Evolutionary conservation across 2,888 invertebrate genomes (phyloP), one percentile per base, ranked within the genome.

Genomic region (Ptychoptera contaminata): DNA sequence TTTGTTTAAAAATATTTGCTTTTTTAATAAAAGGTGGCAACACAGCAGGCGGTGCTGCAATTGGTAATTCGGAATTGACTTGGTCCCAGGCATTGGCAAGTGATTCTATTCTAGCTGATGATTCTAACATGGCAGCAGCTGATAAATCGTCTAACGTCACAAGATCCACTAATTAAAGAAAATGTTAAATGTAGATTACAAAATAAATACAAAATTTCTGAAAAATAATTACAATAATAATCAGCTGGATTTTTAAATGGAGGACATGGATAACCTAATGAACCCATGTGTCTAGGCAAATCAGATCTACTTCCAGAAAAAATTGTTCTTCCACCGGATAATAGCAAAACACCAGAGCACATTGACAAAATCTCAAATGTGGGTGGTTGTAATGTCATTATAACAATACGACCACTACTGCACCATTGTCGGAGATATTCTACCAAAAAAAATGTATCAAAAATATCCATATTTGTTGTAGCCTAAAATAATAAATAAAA

Each of bases 171-270:
- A 68, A 48, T 9, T 30, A 34, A 46, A 38, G 31, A 36, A 46
- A 31, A 47, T 31, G 34, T 16, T 34, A 30, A 15, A 37, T 37
- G 16, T 40, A 32, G 14, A 23, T 40, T 38, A 42, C 30, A 11
- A 38, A 38, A 30, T 29, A 37, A 16, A 32, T 15, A 35, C 31
- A 43, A 45, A 16, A 11, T 16, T 39, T 1, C 11, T 9, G 8
- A 12, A 8, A 4, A 42, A 32, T 47, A 74, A 82, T 78, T 68
- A 88, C 87, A 72, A 62, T 94, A 94, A 62, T 94, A 94, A 69
- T 94, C 94, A 1, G 92, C 91, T 42, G 93, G 93, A 61, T 94
- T 94, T 67, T 94, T 94, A 63, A 86, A 93, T 1, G 91, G 85
- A 11, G 94, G 94, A 63, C 93, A 94, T 2, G 93, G 92, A 68